Evolutionary conservation across 2,797 vertebrate genomes (phyloP).

Genomic region (Cyprinodon diabolis): DNA sequence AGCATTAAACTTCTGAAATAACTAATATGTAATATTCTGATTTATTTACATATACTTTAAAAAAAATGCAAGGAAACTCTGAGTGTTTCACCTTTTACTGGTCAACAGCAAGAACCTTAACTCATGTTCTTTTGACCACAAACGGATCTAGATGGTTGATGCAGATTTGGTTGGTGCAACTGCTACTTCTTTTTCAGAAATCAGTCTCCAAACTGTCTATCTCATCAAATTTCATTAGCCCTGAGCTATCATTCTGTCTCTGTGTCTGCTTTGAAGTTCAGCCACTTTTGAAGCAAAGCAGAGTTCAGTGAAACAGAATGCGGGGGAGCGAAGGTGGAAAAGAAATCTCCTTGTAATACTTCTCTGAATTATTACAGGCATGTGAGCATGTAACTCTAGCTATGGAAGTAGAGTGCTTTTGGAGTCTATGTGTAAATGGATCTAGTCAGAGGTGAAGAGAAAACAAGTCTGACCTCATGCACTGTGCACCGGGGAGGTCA

Average conservation of each 20-base stretch:
- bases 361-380: slow-evolving; percentile 80
- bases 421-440: slow-evolving; percentile 76
- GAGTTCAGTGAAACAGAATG: slow-evolving; percentile 63
- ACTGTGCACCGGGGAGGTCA: slow-evolving; percentile 71
- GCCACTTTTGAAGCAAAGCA: slow-evolving; percentile 77
- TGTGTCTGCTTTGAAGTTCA: slow-evolving; percentile 80
- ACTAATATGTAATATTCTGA: background rate
- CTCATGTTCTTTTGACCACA: slow-evolving; percentile 19
- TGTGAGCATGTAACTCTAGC: slow-evolving; percentile 77
- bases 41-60: background rate
- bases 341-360: slow-evolving; percentile 69
- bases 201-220: slow-evolving; percentile 62
- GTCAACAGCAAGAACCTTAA: background rate
- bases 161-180: slow-evolving; percentile 39
- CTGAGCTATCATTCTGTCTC: slow-evolving; percentile 76
- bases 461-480: slow-evolving; percentile 76
- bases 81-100: background rate
- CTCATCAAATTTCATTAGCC: slow-evolving; percentile 76
- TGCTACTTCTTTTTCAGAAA: slow-evolving; percentile 40
- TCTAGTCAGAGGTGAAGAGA: slow-evolving; percentile 77
- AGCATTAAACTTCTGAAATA: background rate
- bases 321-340: slow-evolving; percentile 53
- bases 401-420: slow-evolving; percentile 68
- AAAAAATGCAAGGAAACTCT: slow-evolving; percentile 34
- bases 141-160: slow-evolving; percentile 30